Percentiles rank a stretch among this genome's conserved stretches.
Conservation (phyloP, 2,797 vertebrate species). For the Xiphophorus birchmanni region DNA sequence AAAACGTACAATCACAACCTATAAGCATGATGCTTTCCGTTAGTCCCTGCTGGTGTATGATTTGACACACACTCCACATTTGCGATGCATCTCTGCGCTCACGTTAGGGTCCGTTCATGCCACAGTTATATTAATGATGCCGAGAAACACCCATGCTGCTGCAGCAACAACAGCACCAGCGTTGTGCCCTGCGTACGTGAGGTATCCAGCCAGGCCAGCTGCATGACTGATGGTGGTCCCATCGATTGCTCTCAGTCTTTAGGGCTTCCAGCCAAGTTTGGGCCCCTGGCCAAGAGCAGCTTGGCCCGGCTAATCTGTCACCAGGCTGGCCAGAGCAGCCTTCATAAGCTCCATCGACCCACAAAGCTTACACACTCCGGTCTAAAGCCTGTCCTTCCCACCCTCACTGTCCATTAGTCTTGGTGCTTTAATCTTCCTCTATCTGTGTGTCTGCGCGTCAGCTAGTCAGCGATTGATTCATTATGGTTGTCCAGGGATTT, state of each 20-base stretch:
- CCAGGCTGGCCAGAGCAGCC: conserved; percentile 69
- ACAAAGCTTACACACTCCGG: conserved; percentile 65
- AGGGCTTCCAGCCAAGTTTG: conserved; percentile 75
- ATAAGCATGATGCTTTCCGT: conserved; percentile 8
- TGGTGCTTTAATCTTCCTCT: conserved; percentile 76
- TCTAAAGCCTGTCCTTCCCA: conserved; percentile 73
- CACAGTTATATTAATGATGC: conserved; percentile 61
- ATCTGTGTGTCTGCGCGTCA: conserved; percentile 72
- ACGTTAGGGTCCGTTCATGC: conserved; percentile 28
- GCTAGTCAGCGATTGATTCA: conserved; percentile 73
- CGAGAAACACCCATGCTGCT: conserved; percentile 53
- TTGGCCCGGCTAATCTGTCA: conserved; percentile 80
- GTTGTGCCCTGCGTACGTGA: conserved; percentile 55
- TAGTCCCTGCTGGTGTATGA: neutral
- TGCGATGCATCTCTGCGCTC: conserved; percentile 27
- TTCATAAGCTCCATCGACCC: conserved; percentile 80
- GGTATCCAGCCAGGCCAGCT: conserved; percentile 69
- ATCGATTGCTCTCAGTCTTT: conserved; percentile 77
- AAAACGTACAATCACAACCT: conserved; percentile 1
- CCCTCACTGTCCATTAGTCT: conserved; percentile 77
- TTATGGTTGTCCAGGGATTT: conserved; percentile 63
- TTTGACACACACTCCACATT: neutral
- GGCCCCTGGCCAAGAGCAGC: conserved; percentile 76
- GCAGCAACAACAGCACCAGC: conserved; percentile 58
- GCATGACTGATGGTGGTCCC: conserved; percentile 79